Evolutionary conservation across 2,888 invertebrate genomes (phyloP).

Genomic region (Netelia melanura): DNA sequence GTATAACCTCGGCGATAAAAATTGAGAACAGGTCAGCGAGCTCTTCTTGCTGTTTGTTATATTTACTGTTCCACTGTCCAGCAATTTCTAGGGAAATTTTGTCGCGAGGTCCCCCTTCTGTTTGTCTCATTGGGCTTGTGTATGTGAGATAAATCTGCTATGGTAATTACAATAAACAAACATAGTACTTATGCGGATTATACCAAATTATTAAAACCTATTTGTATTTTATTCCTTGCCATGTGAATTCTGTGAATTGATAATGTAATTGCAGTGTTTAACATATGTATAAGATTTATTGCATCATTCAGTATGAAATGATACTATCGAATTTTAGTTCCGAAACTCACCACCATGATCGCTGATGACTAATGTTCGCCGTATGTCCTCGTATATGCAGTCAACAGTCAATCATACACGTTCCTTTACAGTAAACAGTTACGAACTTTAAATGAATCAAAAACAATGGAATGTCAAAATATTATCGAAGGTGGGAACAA

Average conservation of each 20-base stretch:
- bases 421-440: background rate
- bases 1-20: too few species aligned
- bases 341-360: too few species aligned
- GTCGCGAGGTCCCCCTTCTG: background rate
- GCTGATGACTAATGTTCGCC: too few species aligned
- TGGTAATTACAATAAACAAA: background rate
- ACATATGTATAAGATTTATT: too few species aligned
- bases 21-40: background rate
- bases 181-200: background rate
- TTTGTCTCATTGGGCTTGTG: slow-evolving; percentile 14
- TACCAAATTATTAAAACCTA: background rate
- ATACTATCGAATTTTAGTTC: too few species aligned
- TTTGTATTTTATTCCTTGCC: background rate
- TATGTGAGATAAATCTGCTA: slow-evolving; percentile 15
- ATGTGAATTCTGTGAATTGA: too few species aligned
- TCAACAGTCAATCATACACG: background rate
- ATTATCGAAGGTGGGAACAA: slow-evolving; percentile 19
- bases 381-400: too few species aligned
- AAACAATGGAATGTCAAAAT: slow-evolving; percentile 46
- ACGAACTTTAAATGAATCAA: background rate
- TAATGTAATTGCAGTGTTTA: too few species aligned
- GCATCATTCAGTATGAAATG: too few species aligned
- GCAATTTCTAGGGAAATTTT: background rate
- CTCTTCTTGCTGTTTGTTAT: slow-evolving; percentile 13
- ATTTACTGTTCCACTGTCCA: background rate